Evolutionary conservation across 1,140 invertebrate genomes (phyloP).

Genomic region (Ruditapes philippinarum): DNA sequence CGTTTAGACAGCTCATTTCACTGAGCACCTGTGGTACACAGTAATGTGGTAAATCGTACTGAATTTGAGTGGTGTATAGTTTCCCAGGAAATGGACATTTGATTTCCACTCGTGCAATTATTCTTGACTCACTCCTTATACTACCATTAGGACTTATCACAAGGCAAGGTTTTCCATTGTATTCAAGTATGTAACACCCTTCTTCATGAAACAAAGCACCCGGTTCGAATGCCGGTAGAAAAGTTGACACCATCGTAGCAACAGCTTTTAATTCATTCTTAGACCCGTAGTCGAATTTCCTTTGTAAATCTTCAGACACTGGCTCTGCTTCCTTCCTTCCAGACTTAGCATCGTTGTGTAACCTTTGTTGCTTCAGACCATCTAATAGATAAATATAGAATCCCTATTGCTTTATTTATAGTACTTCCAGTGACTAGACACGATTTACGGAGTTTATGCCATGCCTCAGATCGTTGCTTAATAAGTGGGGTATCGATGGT

Average conservation of each 20-base stretch:
- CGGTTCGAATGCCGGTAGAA: background rate
- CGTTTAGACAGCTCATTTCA: background rate
- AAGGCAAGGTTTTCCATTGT: background rate
- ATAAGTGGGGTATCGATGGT: background rate
- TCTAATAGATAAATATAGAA: too few species aligned
- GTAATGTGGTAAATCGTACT: background rate
- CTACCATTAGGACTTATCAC: background rate
- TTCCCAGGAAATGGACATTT: conserved; percentile 11
- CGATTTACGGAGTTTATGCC: background rate
- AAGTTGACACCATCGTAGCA: background rate
- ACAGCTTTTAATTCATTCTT: conserved; percentile 30
- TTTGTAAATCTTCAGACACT: background rate
- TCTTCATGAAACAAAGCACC: background rate
- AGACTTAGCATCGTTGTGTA: background rate
- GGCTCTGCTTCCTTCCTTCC: background rate
- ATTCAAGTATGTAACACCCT: background rate
- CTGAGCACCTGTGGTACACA: conserved; percentile 7
- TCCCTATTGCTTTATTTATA: background rate
- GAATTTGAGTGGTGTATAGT: background rate
- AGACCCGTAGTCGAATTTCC: background rate
- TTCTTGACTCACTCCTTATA: background rate
- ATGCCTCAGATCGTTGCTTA: background rate
- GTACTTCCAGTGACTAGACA: background rate
- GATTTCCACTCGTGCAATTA: background rate
- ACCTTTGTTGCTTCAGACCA: background rate